Base-by-base conservation (phyloP, 1,140 invertebrate genomes). In the Bombus fervidus region DNA sequence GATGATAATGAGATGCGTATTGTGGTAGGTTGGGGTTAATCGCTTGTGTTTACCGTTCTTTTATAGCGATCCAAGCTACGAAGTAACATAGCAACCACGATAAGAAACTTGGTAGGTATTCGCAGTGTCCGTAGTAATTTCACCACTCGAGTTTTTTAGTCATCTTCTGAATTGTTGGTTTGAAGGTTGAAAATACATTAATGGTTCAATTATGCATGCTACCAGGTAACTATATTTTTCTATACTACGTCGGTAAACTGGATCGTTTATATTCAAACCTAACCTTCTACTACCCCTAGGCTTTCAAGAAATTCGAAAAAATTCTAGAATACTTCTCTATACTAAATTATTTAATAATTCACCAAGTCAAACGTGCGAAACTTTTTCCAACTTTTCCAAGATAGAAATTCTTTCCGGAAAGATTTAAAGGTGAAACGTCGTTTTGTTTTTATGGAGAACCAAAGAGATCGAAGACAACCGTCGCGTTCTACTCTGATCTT, bases 1-100 rank as follows among this genome's bases (percentile, higher is more conserved):
- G 28, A 22, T 41, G 6, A 37, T 59, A 75, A 76, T 77, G 31
- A 77, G 75, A 77, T 41, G 34, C 53, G n/a, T 62, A 37, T 77
- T 59, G 53, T 4, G 37, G 28, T n/a, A 39, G 37, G 25, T n/a
- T 62, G 4, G 13, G 75, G 22, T 28, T 77, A 76, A 76, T 76
- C 74, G 34, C 43, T 37, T 47, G 53, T 37, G 37, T 71, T 25
- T 41, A 28, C 39, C 10, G 25, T 57, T 12, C 22, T 25, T 28
- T 62, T 76, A 13, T 75, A 31, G 41, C 41, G n/a, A 34, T 10
- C 34, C 18, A 69, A 1, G 66, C 39, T 69, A 37, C 34, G 3
- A 34, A 25, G 34, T 39, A 39, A 22, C 10, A 39, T 22, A 39
- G 31, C 66, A 8, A 34, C 31, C 8, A 1, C 0, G 31, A 34